Base-by-base conservation (phyloP, 1,140 invertebrate species). In the Zaprionus tsacasi region DNA sequence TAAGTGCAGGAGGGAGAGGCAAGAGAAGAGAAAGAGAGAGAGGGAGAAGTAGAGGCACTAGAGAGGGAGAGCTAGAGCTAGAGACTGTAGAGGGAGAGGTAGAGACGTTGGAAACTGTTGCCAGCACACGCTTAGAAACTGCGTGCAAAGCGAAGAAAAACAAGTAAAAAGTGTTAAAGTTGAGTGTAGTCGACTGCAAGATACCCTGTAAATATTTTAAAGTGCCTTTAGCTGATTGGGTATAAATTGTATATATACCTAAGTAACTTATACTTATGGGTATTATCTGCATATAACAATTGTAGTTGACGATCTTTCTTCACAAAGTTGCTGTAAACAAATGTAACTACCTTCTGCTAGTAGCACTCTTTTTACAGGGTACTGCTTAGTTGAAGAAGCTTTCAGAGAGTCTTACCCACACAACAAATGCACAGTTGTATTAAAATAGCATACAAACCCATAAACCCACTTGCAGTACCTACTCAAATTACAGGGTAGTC, bases 1-100 rank as follows among this genome's bases (percentile, higher is more conserved):
- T 78, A 89, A 83, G 70, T 36, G 50, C 6, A 15, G 27, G 27
- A 25, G 43, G 12, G 52, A 13, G n/a, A 33, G 52, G 3, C 5
- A 3, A 8, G 40, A n/a, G 50, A 3, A 5, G 13, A 30, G 55
- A 48, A n/a, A 43, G n/a, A 27, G 17, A 40, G 25, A 15, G 52
- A 48, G 43, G 55, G 2, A 1, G 21, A 21, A 21, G 21, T 21
- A 21, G 65, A 64, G 59, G 52, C 30, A 21, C 21, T 21, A 50
- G 57, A 58, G 72, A 5, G 27, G 27, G 27, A 30, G 2, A 21
- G 21, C 21, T 21, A 21, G 21, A 21, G 27, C 0, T 30, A 6
- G 27, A 30, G 27, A 30, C 21, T 21, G 27, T 3, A 30, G 27
- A 30, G 27, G 27, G 27, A 30, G 27, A 30, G 75, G 35, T 3